Percentiles rank a stretch among this genome's conserved stretches.
Conservation (phyloP, 2,797 vertebrate genomes). For the Spinus olivaceus region DNA sequence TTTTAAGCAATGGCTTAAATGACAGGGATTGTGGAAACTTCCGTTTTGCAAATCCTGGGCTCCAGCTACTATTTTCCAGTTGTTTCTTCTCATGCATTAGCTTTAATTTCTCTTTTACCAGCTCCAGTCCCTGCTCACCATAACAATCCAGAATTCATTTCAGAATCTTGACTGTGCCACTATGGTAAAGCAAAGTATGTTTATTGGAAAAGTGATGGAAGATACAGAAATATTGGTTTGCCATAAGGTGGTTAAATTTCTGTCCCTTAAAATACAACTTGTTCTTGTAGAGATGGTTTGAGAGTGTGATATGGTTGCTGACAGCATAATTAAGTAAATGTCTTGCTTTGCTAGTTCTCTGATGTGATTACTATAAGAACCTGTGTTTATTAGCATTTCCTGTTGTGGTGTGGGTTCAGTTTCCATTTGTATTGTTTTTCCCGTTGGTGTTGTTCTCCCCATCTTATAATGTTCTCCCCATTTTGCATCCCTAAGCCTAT, state of each 20-base stretch:
- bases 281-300: neutral
- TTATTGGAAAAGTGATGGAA: neutral
- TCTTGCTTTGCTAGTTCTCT: neutral
- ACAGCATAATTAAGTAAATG: neutral
- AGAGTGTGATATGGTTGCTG: neutral
- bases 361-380: neutral
- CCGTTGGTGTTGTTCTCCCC: too few species aligned
- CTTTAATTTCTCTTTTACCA: conserved; percentile 19
- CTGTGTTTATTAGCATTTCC: neutral
- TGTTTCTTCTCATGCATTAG: conserved; percentile 3
- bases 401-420: too few species aligned
- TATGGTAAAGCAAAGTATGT: neutral
- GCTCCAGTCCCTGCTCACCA: neutral
- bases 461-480: too few species aligned
- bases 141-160: neutral
- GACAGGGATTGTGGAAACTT: conserved; percentile 24
- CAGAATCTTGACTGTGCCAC: neutral
- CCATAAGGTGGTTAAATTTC: neutral
- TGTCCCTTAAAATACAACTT: neutral
- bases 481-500: too few species aligned
- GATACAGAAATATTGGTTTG: neutral
- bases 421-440: too few species aligned
- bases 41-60: conserved; percentile 5
- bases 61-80: conserved; percentile 32
- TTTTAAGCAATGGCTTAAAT: conserved; percentile 22